Evolutionary conservation across 2,797 vertebrate genomes (phyloP).

Genomic region (Molothrus ater): DNA sequence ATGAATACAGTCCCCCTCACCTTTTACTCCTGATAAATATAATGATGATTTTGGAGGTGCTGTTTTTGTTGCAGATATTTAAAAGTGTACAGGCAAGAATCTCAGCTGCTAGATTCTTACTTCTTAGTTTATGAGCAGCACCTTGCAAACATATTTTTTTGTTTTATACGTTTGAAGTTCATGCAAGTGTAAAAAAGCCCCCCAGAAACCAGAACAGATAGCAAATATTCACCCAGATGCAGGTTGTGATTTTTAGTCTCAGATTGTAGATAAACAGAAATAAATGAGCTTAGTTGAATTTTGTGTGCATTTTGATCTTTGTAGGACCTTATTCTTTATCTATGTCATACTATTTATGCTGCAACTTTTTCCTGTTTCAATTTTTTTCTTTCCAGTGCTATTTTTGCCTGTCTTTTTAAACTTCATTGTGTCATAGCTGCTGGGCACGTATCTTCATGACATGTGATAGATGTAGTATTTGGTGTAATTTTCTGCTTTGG

Average conservation of each 20-base stretch:
- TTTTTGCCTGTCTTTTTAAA: neutral
- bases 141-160: neutral
- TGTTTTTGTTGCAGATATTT: neutral
- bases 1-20: fast-evolving
- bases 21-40: neutral
- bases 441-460: neutral
- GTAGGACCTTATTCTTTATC: neutral
- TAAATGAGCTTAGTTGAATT: neutral
- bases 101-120: neutral
- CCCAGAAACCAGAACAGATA: neutral
- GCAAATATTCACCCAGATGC: neutral
- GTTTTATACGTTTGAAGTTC: neutral
- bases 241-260: neutral
- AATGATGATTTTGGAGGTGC: neutral
- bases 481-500: neutral
- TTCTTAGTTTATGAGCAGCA: neutral
- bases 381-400: neutral
- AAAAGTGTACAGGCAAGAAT: neutral
- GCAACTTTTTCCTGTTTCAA: neutral
- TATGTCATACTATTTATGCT: neutral
- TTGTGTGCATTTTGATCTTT: neutral
- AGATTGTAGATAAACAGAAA: neutral
- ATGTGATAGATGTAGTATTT: neutral
- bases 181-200: neutral
- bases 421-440: neutral